These are phyloP conservation scores for Plebejus argus DNA, from an alignment of 2,888 invertebrate genomes.

Conservation along the genomic window DNA sequence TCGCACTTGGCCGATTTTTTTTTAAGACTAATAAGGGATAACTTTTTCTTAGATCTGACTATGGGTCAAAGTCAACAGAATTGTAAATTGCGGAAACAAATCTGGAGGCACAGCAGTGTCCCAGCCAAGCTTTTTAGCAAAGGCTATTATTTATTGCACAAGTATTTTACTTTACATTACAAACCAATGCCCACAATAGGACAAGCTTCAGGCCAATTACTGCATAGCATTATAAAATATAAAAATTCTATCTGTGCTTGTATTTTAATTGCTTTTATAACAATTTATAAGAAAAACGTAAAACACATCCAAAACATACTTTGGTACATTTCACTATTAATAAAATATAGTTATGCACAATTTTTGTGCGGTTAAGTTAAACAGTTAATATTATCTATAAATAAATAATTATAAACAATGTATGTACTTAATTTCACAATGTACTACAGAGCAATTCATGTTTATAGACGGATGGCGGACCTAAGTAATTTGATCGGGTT, in stretches of 20 bases:
- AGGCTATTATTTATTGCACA: too few relatives aligned
- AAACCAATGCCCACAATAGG: not conserved
- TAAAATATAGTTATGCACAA: conserved; percentile 2
- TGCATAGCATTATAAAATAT: conserved; percentile 3
- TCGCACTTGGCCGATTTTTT: too few relatives aligned
- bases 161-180: too few relatives aligned
- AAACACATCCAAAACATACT: conserved; percentile 26
- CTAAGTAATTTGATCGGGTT: not conserved
- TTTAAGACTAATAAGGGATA: too few relatives aligned
- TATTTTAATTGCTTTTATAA: not conserved
- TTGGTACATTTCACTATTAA: not conserved
- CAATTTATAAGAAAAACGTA: conserved; percentile 29
- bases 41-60: too few relatives aligned
- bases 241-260: not conserved
- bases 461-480: not conserved
- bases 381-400: conserved; percentile 24
- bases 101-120: too few relatives aligned
- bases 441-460: not conserved
- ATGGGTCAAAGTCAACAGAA: too few relatives aligned
- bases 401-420: not conserved
- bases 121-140: too few relatives aligned
- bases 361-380: conserved; percentile 15
- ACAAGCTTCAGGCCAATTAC: not conserved
- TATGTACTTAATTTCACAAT: not conserved
- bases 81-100: too few relatives aligned